Evolutionary conservation across 2,888 invertebrate genomes (phyloP).

Genomic region (Aradus depressus): DNA sequence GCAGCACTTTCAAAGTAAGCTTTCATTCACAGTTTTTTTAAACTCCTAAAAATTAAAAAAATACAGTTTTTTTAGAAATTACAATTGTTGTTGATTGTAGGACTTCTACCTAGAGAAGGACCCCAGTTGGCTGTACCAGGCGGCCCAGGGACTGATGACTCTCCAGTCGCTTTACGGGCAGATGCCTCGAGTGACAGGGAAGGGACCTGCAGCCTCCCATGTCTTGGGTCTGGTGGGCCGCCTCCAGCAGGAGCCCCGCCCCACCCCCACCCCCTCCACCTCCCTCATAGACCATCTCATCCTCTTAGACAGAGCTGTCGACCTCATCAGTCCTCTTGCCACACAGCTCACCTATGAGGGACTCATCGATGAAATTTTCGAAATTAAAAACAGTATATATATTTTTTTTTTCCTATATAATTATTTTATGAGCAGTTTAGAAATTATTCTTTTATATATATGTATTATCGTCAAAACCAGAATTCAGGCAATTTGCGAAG

Average conservation of each 20-base stretch:
- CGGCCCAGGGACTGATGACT: slow-evolving; percentile 73
- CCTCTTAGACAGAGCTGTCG: slow-evolving; percentile 79
- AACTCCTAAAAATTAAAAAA: background rate
- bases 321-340: slow-evolving; percentile 81
- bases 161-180: slow-evolving; percentile 82
- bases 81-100: slow-evolving; percentile 31
- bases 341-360: slow-evolving; percentile 97
- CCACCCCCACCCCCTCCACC: slow-evolving; percentile 33
- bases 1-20: slow-evolving; percentile 59
- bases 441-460: too few species aligned
- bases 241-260: slow-evolving; percentile 47
- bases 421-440: too few species aligned
- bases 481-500: too few species aligned
- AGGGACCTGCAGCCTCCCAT: slow-evolving; percentile 76
- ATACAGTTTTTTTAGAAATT: background rate
- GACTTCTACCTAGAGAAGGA: slow-evolving; percentile 85
- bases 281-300: slow-evolving; percentile 79
- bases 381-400: slow-evolving; percentile 57
- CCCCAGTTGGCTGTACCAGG: slow-evolving; percentile 73
- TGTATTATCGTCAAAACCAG: too few species aligned
- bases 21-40: background rate
- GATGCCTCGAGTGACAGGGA: slow-evolving; percentile 79
- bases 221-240: slow-evolving; percentile 78
- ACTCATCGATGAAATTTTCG: slow-evolving; percentile 88
- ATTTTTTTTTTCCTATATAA: too few species aligned